Evolutionary conservation across 2,888 invertebrate species (phyloP), one percentile per base, ranked within the genome.

Genomic region (Aspidiotus rigidus): DNA sequence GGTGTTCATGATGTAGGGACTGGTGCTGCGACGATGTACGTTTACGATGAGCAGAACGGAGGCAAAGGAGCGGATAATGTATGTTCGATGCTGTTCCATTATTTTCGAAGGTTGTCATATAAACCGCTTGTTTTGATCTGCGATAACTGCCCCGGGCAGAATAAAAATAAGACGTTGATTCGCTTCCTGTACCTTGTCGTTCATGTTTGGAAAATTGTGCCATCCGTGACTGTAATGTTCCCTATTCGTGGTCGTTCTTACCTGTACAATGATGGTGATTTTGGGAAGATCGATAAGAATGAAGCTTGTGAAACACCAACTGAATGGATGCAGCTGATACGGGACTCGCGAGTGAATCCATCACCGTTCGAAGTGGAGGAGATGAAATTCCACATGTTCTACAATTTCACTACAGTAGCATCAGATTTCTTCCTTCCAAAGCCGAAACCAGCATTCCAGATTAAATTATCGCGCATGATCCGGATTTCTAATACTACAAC

Each of bases 141-240:
- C 7, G 62, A 62, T 28, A 53, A 49, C 28, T 62, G 53, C 13
- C 62, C 62, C 0, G 62, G 62, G 1, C 62, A 62, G 28, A 62
- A 62, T 53, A 62, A 62, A 44, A 62, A 62, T 13, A 10, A 28
- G 9, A 62, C 28, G 1, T 1, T 62, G 11, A 53, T 53, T 6
- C 15, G 9, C 2, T 62, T 62, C 28, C 28, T 49, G 1, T 62
- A 62, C 53, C 2, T 11, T 1, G 7, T 62, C 1, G 62, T 62
- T 1, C 62, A 62, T 28, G 5, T 62, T 2, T 62, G 44, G 10
- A 15, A 28, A 1, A 44, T 62, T 2, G 17, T 53, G 9, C 53
- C 62, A 3, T 11, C 5, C 7, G 28, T 62, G 7, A 62, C 62
- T 7, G 7, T 53, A 1, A 17, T 62, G 7, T 62, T 53, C 28